Evolutionary conservation across 2,113 vertebrate species (phyloP), one percentile per base, ranked within the genome.

Genomic region (Probosciger aterrimus): DNA sequence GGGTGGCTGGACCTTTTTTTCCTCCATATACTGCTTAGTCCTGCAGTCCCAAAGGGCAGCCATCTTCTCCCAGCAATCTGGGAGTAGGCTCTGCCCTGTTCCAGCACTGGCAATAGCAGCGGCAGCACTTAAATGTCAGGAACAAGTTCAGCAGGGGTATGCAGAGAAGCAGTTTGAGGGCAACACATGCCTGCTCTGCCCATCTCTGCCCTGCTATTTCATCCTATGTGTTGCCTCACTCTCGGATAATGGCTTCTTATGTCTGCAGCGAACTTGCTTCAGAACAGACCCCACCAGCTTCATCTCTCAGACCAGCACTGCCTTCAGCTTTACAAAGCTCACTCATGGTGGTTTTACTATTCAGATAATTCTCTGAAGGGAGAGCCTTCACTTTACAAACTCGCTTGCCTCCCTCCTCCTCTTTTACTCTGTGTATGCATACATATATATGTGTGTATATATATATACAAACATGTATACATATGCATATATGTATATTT

Each of bases 371-470:
- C 62, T 71, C 65, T 76, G 57, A 83, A 80, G 28, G 35, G 28
- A 82, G 13, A 89, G 12, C 8, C 30, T 50, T 35, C 20, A 43
- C 13, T 81, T 75, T 46, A 28, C 23, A 94, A 71, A 79, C 46
- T 71, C 23, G 33, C 10, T 35, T 46, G 5, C 53, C 50, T 91
- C 11, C 6, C 7, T 22, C 18, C 37, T 78, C 25, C 30, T 80
- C 39, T 64, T 73, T 92, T 43, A 41, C 10, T 30, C 18, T 49
- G 4, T 73, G 12, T 59, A 8, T 31, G 28, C 22, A 15, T 17
- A 35, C 3, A 11, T n/a, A 11, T 19, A 1, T 46, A 1, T 47
- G 1, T 55, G 1, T 41, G 1, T 49, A 7, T 11, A 7, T 22
- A 6, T 55, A 19, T 27, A 60, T 14, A 24, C 1, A n/a, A 8